A percentile compares a stretch with the other conserved stretches of the same genome.
These are phyloP conservation scores for Xanthorhoe designata DNA, from an alignment of 2,888 invertebrate genomes.

Conservation along the genomic window DNA sequence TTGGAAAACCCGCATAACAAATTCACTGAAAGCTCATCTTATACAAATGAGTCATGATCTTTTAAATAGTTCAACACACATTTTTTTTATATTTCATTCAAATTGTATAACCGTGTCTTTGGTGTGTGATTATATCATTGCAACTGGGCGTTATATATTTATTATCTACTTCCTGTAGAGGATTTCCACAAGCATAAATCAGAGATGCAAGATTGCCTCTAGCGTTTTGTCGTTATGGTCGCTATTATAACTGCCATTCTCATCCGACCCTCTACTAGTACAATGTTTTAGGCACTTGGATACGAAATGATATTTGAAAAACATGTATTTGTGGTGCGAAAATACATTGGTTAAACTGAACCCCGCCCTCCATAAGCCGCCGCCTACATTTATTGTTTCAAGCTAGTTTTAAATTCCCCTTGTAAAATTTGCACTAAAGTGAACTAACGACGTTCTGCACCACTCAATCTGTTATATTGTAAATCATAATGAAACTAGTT, in stretches of 20 bases:
- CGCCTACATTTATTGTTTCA: background rate
- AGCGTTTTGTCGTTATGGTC: conserved; percentile 53
- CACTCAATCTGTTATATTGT: background rate
- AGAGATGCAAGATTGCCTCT: conserved; percentile 55
- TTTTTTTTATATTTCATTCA: background rate
- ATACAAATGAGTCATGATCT: background rate
- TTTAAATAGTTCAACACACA: background rate
- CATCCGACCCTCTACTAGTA: background rate
- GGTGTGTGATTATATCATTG: conserved; percentile 29
- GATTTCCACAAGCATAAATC: conserved; percentile 48
- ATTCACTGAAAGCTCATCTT: background rate
- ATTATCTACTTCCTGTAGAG: conserved; percentile 46
- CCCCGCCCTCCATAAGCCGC: background rate
- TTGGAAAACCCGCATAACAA: background rate
- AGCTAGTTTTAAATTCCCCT: background rate
- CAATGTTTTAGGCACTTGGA: background rate
- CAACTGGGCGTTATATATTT: conserved; percentile 39
- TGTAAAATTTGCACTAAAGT: background rate
- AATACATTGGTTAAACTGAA: background rate
- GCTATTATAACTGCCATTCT: conserved; percentile 9
- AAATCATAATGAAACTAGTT: background rate
- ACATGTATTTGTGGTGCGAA: background rate
- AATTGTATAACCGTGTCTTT: background rate
- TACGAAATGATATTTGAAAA: background rate
- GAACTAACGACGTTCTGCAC: background rate